These are phyloP conservation scores for Hylomyscus alleni DNA, from an alignment of 2,797 vertebrate species.

Conservation along the genomic window DNA sequence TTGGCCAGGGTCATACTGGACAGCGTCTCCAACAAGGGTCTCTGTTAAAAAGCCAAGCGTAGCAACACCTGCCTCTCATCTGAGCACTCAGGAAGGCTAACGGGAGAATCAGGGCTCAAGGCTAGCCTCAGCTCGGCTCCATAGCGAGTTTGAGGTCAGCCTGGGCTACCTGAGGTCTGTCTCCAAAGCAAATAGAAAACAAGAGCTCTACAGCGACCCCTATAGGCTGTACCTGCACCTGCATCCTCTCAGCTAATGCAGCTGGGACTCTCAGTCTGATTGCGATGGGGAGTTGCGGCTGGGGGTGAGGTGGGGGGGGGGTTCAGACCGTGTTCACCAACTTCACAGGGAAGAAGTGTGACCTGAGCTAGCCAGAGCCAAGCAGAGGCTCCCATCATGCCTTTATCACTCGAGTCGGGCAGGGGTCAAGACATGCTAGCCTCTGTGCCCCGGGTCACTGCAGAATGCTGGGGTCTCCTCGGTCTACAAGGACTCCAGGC, in stretches of 20 bases:
- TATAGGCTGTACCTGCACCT: accelerated
- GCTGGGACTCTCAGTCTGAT: background rate
- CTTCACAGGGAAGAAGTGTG: background rate
- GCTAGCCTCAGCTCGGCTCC: background rate
- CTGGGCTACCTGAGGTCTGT: background rate
- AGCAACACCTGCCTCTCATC: background rate
- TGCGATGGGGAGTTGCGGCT: background rate
- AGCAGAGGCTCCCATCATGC: too few species aligned
- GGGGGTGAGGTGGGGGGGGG: accelerated
- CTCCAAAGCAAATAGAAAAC: background rate
- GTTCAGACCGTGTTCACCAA: background rate
- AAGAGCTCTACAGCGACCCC: background rate
- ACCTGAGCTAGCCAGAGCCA: background rate
- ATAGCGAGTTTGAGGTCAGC: background rate
- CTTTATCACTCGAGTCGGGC: background rate
- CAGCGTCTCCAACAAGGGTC: background rate
- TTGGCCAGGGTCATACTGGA: background rate
- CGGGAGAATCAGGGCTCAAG: background rate
- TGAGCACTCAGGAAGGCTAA: background rate
- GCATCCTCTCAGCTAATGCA: background rate
- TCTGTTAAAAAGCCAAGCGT: background rate
- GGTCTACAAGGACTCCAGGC: background rate
- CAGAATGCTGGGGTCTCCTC: background rate
- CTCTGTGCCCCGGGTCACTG: background rate
- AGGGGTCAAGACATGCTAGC: background rate